Base-by-base conservation (phyloP, 1,140 invertebrate species). In the Cyphomyrmex costatus region DNA sequence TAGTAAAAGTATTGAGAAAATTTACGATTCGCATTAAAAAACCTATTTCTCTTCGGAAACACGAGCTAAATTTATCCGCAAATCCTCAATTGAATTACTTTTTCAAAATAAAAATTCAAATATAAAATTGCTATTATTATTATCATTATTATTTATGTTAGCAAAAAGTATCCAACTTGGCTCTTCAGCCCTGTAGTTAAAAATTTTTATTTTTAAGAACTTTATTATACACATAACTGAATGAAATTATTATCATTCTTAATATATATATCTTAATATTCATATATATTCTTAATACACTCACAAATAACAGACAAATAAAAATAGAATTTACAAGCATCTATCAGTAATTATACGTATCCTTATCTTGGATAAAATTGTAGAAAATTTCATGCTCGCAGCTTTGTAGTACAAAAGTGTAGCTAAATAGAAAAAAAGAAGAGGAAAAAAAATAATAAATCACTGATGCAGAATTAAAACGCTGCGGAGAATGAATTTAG, bases 1-100 rank as follows among this genome's bases (percentile, higher is more conserved):
- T 74, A 83, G 36, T 82, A 27, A 83, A 53, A 24, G 16, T 24
- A 42, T 49, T 83, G 27, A 74, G 68, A 71, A 21, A 82, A 70
- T 70, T 80, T 70, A 27, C 42, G 19, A 46, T 49, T 83, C 3
- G 4, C 14, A 16, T 49, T 49, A 14, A 49, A n/a, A 71, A 71
- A 33, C 36, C 27, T 68, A 27, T 10, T 16, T 21, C 27, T 3
- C 10, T 42, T 3, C 8, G 8, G 42, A 58, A 27, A n/a, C 21
- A n/a, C 24, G 19, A 19, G 14, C 16, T n/a, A 46, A 3, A 60
- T 71, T 82, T 16, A 19, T 42, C 7, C 3, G 2, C 27, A 10
- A 1, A n/a, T 1, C 12, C 5, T n/a, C 12, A n/a, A 56, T 1
- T 21, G 42, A 71, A 71, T 42, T 46, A 56, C 7, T 16, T 27